Conservation (phyloP, 2,888 invertebrate species). For the Aplocera efformata region DNA sequence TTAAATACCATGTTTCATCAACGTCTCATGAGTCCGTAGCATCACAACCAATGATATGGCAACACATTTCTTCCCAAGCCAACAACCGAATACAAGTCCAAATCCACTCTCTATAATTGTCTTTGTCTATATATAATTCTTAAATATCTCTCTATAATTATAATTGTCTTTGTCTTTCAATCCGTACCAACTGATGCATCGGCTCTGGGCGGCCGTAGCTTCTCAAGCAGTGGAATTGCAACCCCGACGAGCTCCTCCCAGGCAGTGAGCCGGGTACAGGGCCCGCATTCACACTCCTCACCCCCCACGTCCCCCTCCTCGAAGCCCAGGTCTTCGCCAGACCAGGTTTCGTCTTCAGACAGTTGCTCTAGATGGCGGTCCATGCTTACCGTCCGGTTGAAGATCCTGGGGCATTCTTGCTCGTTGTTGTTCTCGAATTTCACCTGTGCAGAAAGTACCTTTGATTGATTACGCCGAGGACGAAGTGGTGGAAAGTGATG, state of each 20-base stretch:
- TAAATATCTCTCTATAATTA: no score
- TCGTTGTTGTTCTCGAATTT: conserved; percentile 55
- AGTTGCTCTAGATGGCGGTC: conserved; percentile 47
- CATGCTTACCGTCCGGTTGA: conserved; percentile 43
- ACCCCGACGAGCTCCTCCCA: conserved; percentile 90
- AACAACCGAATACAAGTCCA: no score
- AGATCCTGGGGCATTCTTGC: conserved; percentile 23
- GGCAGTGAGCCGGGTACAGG: conserved; percentile 63
- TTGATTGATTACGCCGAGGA: no score
- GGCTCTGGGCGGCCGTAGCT: conserved; percentile 68
- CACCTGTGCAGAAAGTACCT: conserved; percentile 39
- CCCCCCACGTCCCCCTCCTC: conserved; percentile 57
- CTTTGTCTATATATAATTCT: no score
- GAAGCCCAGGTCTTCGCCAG: conserved; percentile 65
- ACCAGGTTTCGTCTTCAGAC: conserved; percentile 41
- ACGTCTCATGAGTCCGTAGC: no score
- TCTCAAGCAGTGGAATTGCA: conserved; percentile 86
- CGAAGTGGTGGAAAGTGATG: no score
- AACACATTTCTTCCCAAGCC: no score
- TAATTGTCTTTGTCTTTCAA: no score
- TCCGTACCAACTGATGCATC: conserved; percentile 71
- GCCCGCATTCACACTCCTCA: conserved; percentile 59
- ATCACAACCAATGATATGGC: no score
- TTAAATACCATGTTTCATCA: no score
- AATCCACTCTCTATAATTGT: no score